phyloP scores from a whole-genome alignment of 2,888 invertebrate species.

The Lordiphosa andalusiaca region DNA sequence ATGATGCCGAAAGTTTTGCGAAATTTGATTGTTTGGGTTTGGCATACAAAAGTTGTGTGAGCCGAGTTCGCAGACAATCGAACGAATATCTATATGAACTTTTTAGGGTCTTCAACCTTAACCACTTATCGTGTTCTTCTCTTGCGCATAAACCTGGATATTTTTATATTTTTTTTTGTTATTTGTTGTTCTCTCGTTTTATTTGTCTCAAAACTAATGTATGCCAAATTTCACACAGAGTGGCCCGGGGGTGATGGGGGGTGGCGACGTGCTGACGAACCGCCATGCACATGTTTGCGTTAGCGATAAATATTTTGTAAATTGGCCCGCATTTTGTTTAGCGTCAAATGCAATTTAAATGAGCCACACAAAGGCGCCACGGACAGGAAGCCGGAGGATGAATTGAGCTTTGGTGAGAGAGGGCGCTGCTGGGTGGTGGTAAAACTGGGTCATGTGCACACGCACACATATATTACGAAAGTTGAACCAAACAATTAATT shows the following conservation, averaged over 20 bases:
- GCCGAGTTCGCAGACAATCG: too few species aligned
- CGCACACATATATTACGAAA: conserved; percentile 3
- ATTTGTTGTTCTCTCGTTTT: too few species aligned
- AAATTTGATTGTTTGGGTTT: too few species aligned
- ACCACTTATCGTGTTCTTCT: too few species aligned
- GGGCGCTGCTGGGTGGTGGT: conserved; percentile 4
- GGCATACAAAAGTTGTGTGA: too few species aligned
- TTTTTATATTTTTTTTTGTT: too few species aligned
- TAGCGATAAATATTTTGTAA: conserved; percentile 54
- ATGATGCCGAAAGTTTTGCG: too few species aligned
- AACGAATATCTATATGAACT: too few species aligned
- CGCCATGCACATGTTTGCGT: conserved; percentile 31
- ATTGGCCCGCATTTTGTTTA: conserved; percentile 59
- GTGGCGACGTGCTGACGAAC: background rate
- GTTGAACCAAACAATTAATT: conserved; percentile 56
- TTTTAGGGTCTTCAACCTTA: too few species aligned
- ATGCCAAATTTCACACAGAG: too few species aligned
- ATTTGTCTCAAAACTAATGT: too few species aligned
- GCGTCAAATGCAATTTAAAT: conserved; percentile 57
- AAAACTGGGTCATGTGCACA: conserved; percentile 6
- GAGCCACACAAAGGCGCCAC: conserved; percentile 24
- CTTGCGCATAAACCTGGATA: too few species aligned
- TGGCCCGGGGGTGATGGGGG: background rate
- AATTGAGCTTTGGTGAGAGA: conserved; percentile 1
- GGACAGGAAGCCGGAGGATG: background rate